phyloP scores from a whole-genome alignment of 2,888 invertebrate species.

The Polylopha cassiicola region DNA sequence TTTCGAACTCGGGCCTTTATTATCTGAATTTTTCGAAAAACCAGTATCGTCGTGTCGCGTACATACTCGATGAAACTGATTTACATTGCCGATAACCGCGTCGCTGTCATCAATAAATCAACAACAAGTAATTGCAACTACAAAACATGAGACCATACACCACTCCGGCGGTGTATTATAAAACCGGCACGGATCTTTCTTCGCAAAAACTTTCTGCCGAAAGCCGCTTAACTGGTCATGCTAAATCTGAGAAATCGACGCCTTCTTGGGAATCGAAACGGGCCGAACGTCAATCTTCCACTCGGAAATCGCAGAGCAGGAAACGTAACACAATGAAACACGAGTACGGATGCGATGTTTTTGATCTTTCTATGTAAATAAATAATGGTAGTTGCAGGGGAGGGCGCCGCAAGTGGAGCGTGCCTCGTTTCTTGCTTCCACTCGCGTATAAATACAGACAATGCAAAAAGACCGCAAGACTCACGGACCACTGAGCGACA shows the following conservation, averaged over 20 bases:
- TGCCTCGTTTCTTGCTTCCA: constrained; percentile 55
- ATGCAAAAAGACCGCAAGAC: constrained; percentile 56
- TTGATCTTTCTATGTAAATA: constrained; percentile 29
- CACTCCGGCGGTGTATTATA: constrained; percentile 34
- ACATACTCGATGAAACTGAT: constrained; percentile 30
- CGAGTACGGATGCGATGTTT: constrained; percentile 23
- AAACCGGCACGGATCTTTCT: constrained; percentile 46
- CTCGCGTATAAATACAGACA: constrained; percentile 49
- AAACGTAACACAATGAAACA: constrained; percentile 36
- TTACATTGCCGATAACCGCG: constrained; percentile 34
- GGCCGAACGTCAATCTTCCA: constrained; percentile 12
- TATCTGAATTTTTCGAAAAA: constrained; percentile 20
- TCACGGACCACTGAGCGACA: constrained; percentile 51
- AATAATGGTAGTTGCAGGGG: constrained; percentile 39
- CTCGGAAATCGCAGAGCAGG: constrained; percentile 34
- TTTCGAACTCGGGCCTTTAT: too few species aligned
- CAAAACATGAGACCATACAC: constrained; percentile 29
- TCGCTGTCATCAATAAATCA: constrained; percentile 35
- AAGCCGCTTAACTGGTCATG: constrained; percentile 62
- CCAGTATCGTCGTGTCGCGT: constrained; percentile 23
- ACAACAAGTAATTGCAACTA: constrained; percentile 39
- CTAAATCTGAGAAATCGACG: constrained; percentile 61
- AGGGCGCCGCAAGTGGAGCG: constrained; percentile 57
- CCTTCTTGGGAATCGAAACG: constrained; percentile 54
- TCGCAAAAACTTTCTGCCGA: constrained; percentile 64